Conservation (phyloP, 2,113 vertebrate genomes). For the Chauna torquata region DNA sequence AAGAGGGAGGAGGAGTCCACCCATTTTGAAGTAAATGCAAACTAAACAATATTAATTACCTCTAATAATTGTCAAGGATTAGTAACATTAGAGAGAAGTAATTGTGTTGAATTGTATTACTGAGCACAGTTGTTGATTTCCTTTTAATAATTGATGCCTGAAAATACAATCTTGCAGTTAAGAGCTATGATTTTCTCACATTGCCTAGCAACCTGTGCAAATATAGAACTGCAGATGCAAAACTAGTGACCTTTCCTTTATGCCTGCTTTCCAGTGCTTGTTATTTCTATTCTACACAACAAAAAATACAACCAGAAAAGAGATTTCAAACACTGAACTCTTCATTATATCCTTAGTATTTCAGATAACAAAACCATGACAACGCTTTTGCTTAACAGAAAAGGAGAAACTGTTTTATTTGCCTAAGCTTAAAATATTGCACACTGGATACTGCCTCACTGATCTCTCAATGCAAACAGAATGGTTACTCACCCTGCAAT, state of each 20-base stretch:
- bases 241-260: conserved; percentile 72
- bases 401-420: not conserved
- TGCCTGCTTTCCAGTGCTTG: conserved; percentile 30
- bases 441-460: not conserved
- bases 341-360: not conserved
- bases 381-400: not conserved
- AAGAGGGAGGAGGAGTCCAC: not conserved
- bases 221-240: conserved; percentile 75
- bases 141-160: conserved; percentile 66
- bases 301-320: conserved; percentile 8
- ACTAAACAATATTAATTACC: not conserved
- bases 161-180: conserved; percentile 55
- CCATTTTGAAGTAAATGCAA: not conserved
- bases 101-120: conserved; percentile 6
- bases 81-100: not conserved
- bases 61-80: not conserved
- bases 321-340: not conserved
- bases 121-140: conserved; percentile 31
- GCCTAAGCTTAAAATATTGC: not conserved
- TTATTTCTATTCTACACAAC: not conserved
- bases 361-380: not conserved
- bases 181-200: conserved; percentile 66
- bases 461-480: not conserved
- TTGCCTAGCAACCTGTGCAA: conserved; percentile 77
- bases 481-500: not conserved